These are phyloP conservation scores for Sylvietta virens DNA, from an alignment of 2,113 vertebrate species.

Conservation along the genomic window DNA sequence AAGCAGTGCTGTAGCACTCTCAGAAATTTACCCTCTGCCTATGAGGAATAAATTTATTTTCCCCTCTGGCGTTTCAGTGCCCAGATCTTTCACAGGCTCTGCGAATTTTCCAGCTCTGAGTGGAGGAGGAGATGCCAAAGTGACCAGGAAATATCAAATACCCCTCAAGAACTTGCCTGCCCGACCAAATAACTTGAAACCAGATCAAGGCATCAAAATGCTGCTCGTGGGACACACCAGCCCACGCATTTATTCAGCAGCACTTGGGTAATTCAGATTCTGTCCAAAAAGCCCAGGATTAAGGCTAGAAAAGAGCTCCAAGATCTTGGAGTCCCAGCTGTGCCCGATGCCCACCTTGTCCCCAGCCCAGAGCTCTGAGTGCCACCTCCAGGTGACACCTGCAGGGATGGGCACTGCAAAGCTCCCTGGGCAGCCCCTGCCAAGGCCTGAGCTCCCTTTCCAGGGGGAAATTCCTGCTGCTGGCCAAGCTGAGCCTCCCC, in stretches of 20 bases:
- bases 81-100: neutral
- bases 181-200: neutral
- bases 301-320: neutral
- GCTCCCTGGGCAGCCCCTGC: neutral
- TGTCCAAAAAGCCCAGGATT: neutral
- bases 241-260: neutral
- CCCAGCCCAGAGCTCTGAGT: no score
- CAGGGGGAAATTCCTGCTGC: rapidly evolving
- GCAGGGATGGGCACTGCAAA: neutral
- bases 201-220: neutral
- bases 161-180: neutral
- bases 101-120: neutral
- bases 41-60: neutral
- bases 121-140: neutral
- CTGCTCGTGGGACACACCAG: neutral
- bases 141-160: neutral
- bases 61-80: neutral
- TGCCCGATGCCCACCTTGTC: no score
- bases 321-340: rapidly evolving
- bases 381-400: neutral
- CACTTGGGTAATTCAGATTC: neutral
- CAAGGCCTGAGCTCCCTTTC: neutral
- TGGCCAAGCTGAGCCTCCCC: neutral
- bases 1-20: neutral
- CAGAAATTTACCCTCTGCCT: neutral